Conservation (phyloP, 35 echinoderm and acorn worm species). For the Acanthaster planci region DNA sequence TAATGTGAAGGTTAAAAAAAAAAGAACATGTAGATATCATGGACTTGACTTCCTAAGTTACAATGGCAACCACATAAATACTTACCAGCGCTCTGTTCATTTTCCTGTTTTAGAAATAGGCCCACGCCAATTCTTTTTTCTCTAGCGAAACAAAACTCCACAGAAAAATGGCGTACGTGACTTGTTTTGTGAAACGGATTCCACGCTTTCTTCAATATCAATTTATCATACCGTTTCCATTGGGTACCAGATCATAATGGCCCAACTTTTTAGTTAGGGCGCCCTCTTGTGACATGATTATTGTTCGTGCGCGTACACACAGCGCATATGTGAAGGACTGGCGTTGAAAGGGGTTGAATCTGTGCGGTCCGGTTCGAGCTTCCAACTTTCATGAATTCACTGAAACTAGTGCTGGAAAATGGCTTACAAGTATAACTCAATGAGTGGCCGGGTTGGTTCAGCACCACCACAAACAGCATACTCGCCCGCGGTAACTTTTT, state of each 20-base stretch:
- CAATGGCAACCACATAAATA: too few relatives aligned
- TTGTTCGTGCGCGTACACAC: too few relatives aligned
- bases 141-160: background rate
- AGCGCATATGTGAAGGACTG: too few relatives aligned
- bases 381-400: too few relatives aligned
- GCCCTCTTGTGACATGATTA: too few relatives aligned
- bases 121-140: background rate
- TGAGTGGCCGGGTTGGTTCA: conserved; percentile 5
- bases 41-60: too few relatives aligned
- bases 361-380: too few relatives aligned
- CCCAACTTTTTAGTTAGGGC: background rate
- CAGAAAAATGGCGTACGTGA: background rate
- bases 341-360: too few relatives aligned
- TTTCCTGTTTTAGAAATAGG: background rate
- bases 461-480: conserved; percentile 14
- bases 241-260: background rate
- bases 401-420: conserved; percentile 6
- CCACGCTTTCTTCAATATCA: background rate
- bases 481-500: conserved; percentile 9
- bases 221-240: background rate
- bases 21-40: too few relatives aligned
- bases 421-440: background rate
- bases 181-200: background rate
- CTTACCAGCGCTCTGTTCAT: conserved; percentile 20
- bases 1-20: too few relatives aligned